Evolutionary conservation across 2,888 invertebrate species (phyloP), one percentile per base, ranked within the genome.

Genomic region (Selenia dentaria): DNA sequence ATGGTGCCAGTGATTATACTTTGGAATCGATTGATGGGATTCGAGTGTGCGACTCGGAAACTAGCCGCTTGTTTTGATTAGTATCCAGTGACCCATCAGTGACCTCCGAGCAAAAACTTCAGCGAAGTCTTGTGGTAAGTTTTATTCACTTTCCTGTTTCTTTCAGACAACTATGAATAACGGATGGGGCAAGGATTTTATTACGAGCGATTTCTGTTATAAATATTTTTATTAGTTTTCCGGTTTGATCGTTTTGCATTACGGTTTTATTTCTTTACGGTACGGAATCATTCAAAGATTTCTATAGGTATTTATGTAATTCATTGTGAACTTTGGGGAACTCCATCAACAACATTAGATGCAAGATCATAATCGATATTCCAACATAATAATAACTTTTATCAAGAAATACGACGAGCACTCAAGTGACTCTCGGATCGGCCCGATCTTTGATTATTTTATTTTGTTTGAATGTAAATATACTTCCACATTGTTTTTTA

Each of bases 91-190:
- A 37, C 37, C 6, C 24, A 18, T 13, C 20, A 35, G 63, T 25
- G 31, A 60, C 53, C 54, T 61, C 52, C 52, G 64, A 57, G 58
- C 68, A 74, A 67, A 67, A 67, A 61, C 67, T 65, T 49, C 54
- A 59, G 48, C 54, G 58, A 61, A 67, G 55, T 54, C 40, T 41
- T 65, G 22, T 64, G 79, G 78, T 79, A 75, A 68, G 61, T 53
- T 64, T 36, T 51, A 50, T 58, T 29, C 34, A 31, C 10, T 33
- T 41, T 6, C 6, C 9, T 26, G 11, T 2, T 18, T 9, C 2
- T 11, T 32, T 20, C 20, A 11, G 32, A 20, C 9, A 0, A 6
- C 3, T 18, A 14, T 6, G 20, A 12, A 4, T 3, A 32, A 20
- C 11, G 27, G 18, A 35, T 12, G 26, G 10, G 8, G 27, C 24